Base-by-base conservation (phyloP, 2,797 vertebrate species). In the Molossus molossus region DNA sequence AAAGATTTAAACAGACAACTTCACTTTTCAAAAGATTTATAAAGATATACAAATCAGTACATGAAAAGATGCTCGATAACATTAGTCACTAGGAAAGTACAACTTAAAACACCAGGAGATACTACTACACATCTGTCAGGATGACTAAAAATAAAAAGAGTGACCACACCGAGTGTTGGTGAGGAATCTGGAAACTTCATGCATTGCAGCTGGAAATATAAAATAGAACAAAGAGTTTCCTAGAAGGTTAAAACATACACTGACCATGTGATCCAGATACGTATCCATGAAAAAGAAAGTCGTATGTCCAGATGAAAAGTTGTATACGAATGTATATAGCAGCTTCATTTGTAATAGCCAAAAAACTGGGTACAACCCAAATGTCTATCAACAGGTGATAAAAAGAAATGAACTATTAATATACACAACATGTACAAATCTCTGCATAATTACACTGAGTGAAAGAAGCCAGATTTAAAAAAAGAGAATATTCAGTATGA, bases 1-100 rank as follows among this genome's bases (percentile, higher is more conserved):
- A 77, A 87, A 91, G n/a, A 77, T 72, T 65, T 81, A 64, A 91
- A n/a, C 14, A 81, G 45, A 77, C 33, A 92, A 65, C 4, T 33
- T 72, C 45, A 86, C 40, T 58, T 72, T 33, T 23, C 53, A 29
- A 87, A 79, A 92, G 33, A 73, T 77, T 53, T 18, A 25, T 58
- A 64, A 64, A 82, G 33, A 18, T 89, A 85, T 45, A 9, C 29
- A 87, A 87, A 96, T 45, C 21, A 88, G 53, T 37, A 48, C 45
- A 27, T 45, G 40, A 65, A 90, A 83, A 65, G 15, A 57, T 45
- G 69, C 15, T 58, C 58, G 40, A 2, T 84, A 58, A 69, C 21
- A 37, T 57, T 67, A 64, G 27, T 91, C 45, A 37, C 45, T 33
- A 94, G 17, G 5, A 5, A 95, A 88, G 25, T 37, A 15, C 1